These are phyloP conservation scores for Okamejei kenojei DNA, from an alignment of 2,797 vertebrate genomes.

Conservation along the genomic window DNA sequence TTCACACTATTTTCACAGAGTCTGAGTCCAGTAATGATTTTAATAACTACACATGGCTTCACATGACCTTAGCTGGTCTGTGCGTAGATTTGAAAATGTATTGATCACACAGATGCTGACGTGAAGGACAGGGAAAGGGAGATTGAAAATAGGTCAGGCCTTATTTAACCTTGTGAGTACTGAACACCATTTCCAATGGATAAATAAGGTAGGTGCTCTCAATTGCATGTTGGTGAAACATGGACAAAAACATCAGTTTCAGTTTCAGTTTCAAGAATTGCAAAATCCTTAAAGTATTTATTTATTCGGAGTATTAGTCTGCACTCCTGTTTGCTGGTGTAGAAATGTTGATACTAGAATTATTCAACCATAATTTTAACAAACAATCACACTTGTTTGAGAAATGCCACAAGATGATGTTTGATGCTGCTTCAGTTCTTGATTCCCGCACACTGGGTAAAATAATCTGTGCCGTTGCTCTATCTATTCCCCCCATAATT, in stretches of 20 bases:
- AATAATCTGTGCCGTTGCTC: no score
- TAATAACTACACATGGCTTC: constrained; percentile 99
- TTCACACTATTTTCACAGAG: constrained; percentile 89
- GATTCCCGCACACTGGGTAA: no score
- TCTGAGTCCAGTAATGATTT: constrained; percentile 99
- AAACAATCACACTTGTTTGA: not conserved
- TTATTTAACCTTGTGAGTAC: constrained; percentile 71
- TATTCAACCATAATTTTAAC: no score
- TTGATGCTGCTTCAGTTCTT: not conserved
- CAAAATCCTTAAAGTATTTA: not conserved
- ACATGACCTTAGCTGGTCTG: constrained; percentile 99
- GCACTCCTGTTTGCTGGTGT: not conserved
- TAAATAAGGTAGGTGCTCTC: not conserved
- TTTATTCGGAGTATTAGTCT: not conserved
- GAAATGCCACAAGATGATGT: not conserved
- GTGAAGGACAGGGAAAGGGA: constrained; percentile 90
- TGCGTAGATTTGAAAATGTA: constrained; percentile 99
- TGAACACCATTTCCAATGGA: constrained; percentile 6
- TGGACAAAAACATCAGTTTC: not conserved
- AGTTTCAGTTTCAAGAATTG: not conserved
- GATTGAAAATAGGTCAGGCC: constrained; percentile 95
- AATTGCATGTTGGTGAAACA: not conserved
- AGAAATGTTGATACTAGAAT: not conserved
- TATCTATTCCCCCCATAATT: no score
- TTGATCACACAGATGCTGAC: constrained; percentile 99